Base-by-base conservation (phyloP, 1,140 invertebrate genomes). In the Armadillidium nasatum region DNA sequence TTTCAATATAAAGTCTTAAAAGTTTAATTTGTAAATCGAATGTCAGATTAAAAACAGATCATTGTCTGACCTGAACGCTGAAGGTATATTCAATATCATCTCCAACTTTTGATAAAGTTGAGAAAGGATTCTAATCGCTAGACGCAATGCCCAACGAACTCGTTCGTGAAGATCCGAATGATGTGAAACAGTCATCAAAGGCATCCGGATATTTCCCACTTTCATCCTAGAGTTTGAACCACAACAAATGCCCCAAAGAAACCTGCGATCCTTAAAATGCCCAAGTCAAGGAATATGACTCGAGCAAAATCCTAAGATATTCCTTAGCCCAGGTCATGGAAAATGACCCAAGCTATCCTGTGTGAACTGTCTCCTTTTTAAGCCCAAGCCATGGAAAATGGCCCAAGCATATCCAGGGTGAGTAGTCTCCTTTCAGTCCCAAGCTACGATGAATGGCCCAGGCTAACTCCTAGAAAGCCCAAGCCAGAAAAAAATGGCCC, bases 11-110 rank as follows among this genome's bases (percentile, higher is more conserved):
- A 60, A 60, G 50, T 15, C 50, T 60, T 60, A 60, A 60, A 15
- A 15, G 2, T 60, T 60, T 33, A 33, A 33, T 33, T 33, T 33
- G 33, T 33, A 19, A 60, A 60, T 19, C 50, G 50, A 60, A 60
- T 15, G 50, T 19, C 50, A 60, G 50, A 60, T 13, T 60, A 60
- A 60, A 60, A 60, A 60, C 50, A 60, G 50, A 60, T 19, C 50
- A 15, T 19, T 60, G 50, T 60, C 50, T 60, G 50, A 60, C 50
- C 50, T 60, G 50, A 13, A 13, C 50, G 4, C 1, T 60, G 50
- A 60, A 60, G 50, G 19, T 60, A 60, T 60, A 15, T 60, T 60
- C 50, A 60, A 60, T 19, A 60, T 60, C 50, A 15, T 19, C 50
- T 60, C 50, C 50, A 60, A 60, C 11, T 60, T 60, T 15, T 15